Conservation (phyloP, 2,113 vertebrate species). For the Heptranchias perlo region DNA sequence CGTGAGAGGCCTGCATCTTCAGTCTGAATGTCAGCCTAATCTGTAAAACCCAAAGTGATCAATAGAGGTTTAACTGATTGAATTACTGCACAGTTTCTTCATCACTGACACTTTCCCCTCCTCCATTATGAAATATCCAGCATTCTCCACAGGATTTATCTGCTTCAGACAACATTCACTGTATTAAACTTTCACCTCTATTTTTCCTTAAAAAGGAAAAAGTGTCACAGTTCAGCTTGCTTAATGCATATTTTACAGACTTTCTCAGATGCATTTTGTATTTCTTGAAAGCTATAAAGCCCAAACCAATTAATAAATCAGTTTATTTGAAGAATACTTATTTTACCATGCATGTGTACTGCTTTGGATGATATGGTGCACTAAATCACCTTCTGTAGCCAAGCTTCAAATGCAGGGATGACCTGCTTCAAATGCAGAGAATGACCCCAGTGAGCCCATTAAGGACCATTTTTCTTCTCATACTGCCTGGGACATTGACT, state of each 20-base stretch:
- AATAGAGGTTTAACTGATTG: background rate
- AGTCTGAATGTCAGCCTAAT: background rate
- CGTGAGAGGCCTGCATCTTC: background rate
- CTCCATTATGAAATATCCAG: background rate
- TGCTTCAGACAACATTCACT: conserved; percentile 3
- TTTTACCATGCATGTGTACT: background rate
- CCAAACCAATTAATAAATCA: conserved; percentile 3
- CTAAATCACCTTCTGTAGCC: background rate
- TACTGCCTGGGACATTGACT: background rate
- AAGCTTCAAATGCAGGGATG: background rate
- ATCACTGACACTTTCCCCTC: background rate
- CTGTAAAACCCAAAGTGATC: background rate
- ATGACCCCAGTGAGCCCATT: background rate
- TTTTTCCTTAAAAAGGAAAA: background rate
- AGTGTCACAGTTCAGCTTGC: background rate
- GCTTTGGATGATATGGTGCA: background rate
- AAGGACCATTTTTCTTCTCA: background rate
- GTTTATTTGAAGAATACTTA: background rate
- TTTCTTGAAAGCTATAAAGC: background rate
- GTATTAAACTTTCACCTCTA: background rate
- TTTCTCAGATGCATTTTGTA: conserved; percentile 3
- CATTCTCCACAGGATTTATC: background rate
- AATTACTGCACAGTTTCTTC: background rate
- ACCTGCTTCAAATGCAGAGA: no score
- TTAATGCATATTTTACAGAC: background rate